phyloP scores from a whole-genome alignment of 1,140 invertebrate genomes.

The Drosophila kanapiae region DNA sequence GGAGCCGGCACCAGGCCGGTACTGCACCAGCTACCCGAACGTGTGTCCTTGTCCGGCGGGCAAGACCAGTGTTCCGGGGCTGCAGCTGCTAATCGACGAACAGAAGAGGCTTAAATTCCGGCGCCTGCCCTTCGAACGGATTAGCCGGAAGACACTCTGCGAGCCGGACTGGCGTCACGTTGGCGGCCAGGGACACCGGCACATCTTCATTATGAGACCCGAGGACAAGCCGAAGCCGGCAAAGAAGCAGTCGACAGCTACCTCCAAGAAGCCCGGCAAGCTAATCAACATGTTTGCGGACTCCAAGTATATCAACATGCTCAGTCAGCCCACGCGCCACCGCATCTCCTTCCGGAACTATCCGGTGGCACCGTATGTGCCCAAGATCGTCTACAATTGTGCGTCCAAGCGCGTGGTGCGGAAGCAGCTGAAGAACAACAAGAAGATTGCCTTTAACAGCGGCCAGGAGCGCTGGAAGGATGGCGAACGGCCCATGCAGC shows the following conservation, averaged over 20 bases:
- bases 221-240: slow-evolving; percentile 18
- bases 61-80: slow-evolving; percentile 36
- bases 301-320: slow-evolving; percentile 72
- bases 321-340: slow-evolving; percentile 46
- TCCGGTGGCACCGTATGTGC: slow-evolving; percentile 32
- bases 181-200: slow-evolving; percentile 46
- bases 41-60: slow-evolving; percentile 57
- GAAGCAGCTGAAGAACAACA: slow-evolving; percentile 77
- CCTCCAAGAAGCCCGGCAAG: slow-evolving; percentile 60
- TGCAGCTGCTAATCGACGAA: slow-evolving; percentile 56
- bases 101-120: slow-evolving; percentile 75
- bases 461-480: slow-evolving; percentile 76
- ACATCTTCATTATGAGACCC: slow-evolving; percentile 55
- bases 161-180: slow-evolving; percentile 76
- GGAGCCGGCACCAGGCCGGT: slow-evolving; percentile 66
- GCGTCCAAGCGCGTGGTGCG: slow-evolving; percentile 58
- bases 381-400: slow-evolving; percentile 67
- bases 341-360: slow-evolving; percentile 33
- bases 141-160: slow-evolving; percentile 41
- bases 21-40: slow-evolving; percentile 55
- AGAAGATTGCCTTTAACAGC: slow-evolving; percentile 77
- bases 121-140: slow-evolving; percentile 55
- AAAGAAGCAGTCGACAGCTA: not conserved
- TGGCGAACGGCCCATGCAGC: slow-evolving; percentile 38
- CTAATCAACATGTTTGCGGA: slow-evolving; percentile 66